Evolutionary conservation across 2,113 vertebrate species (phyloP), one percentile per base, ranked within the genome.

Genomic region (Burhinus oedicnemus): DNA sequence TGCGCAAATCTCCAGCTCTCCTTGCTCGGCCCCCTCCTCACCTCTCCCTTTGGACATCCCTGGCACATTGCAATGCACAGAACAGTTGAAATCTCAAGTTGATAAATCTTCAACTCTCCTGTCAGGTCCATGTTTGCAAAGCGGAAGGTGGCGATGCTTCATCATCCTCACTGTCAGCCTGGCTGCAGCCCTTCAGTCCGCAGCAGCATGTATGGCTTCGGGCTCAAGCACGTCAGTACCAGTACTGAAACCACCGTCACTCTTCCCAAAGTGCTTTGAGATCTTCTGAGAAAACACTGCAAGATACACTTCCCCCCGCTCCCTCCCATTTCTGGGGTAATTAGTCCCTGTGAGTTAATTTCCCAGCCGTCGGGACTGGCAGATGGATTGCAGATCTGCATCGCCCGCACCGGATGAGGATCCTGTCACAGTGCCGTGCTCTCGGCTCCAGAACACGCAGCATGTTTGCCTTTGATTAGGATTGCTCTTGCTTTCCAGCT

Each of bases 401-500:
- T 4, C 3, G 22, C 90, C 75, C 38, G 17, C 47, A 13, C 65
- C 49, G 38, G 95, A 90, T 90, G 87, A 32, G 25, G 85, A 85
- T 86, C 81, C 71, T 19, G 38, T 87, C 77, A 30, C 94, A 38
- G 62, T 1, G 27, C 94, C 27, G 29, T 9, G 30, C 91, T 83
- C 81, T 72, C 65, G 1, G 83, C 91, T 86, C 91, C 78, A 23
- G 93, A 93, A 91, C 93, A 72, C 5, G 36, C 88, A 55, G 80
- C 44, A 6, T 75, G 85, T 83, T 96, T 87, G 17, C 85, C 92
- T 91, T 91, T 89, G 91, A 88, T 88, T 79, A 89, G 95, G 87
- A 49, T 51, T 44, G 52, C 69, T 81, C 81, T 58, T 47, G 85
- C 94, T 76, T 94, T 98, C 97, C 98, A 98, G 97, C 91, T 97